These are phyloP conservation scores for Apamea sordens DNA, from an alignment of 2,888 invertebrate genomes.

Conservation along the genomic window DNA sequence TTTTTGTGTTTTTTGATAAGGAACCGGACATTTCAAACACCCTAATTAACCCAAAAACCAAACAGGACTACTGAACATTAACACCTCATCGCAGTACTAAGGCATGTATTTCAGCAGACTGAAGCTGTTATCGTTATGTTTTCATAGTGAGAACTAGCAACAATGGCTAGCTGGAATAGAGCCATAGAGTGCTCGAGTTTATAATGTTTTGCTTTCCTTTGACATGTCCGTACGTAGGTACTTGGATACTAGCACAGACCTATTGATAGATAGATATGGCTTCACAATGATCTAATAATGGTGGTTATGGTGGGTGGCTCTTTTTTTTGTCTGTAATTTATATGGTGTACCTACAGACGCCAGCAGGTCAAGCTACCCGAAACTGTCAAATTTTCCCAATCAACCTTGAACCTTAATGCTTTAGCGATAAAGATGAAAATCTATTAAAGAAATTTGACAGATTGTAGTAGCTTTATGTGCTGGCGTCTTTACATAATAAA, in stretches of 20 bases:
- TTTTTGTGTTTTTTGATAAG: background rate
- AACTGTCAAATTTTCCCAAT: too few species aligned
- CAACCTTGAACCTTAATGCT: too few species aligned
- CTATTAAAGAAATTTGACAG: too few species aligned
- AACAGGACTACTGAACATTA: background rate
- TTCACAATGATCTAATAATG: too few species aligned
- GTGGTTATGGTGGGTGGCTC: too few species aligned
- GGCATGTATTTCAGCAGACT: constrained; percentile 36
- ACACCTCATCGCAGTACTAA: constrained; percentile 27
- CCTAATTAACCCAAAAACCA: constrained; percentile 13
- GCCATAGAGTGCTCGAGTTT: constrained; percentile 42
- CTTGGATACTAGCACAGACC: background rate
- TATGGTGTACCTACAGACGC: too few species aligned
- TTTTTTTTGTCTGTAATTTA: too few species aligned
- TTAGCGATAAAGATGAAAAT: too few species aligned
- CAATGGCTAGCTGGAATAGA: constrained; percentile 51
- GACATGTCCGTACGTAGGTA: background rate
- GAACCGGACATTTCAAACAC: background rate
- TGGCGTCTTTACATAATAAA: too few species aligned
- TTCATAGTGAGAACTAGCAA: constrained; percentile 47
- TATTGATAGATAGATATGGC: background rate
- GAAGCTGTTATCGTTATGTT: constrained; percentile 37
- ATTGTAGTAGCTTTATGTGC: too few species aligned
- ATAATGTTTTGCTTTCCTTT: constrained; percentile 29
- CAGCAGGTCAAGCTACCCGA: too few species aligned